A percentile compares a stretch with the other conserved stretches of the same genome.
Conservation (phyloP, 2,888 invertebrate species). For the Macrophya alboannulata region DNA sequence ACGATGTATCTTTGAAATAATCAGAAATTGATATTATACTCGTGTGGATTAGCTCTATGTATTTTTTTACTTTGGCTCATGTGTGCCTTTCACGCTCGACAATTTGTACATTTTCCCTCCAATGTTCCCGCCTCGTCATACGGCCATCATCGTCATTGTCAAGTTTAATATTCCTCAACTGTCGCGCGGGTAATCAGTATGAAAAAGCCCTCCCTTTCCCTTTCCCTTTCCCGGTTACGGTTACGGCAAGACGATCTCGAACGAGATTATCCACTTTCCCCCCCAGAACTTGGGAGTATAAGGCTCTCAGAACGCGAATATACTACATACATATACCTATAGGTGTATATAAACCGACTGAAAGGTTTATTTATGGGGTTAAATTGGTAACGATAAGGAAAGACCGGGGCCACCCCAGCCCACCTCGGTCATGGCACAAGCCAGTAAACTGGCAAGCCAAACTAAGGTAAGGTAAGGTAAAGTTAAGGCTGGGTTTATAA, state of each 20-base stretch:
- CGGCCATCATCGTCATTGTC: background rate
- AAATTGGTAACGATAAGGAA: slow-evolving; percentile 37
- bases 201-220: background rate
- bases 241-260: slow-evolving; percentile 11
- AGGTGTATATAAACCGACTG: background rate
- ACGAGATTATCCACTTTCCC: slow-evolving; percentile 8
- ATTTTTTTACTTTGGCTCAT: no score
- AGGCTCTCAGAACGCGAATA: background rate
- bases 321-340: background rate
- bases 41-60: no score
- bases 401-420: background rate
- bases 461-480: background rate
- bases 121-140: background rate
- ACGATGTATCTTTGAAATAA: background rate
- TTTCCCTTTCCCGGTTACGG: background rate
- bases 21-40: no score
- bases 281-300: background rate
- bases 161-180: background rate
- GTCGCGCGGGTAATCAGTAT: background rate
- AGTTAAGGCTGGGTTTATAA: slow-evolving; percentile 28
- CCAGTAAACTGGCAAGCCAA: background rate
- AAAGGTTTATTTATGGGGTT: slow-evolving; percentile 37
- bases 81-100: background rate
- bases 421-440: background rate
- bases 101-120: background rate